Percentiles rank a stretch among this genome's conserved stretches.
These are phyloP conservation scores for Andrena haemorrhoa DNA, from an alignment of 2,888 invertebrate species.

Conservation along the genomic window DNA sequence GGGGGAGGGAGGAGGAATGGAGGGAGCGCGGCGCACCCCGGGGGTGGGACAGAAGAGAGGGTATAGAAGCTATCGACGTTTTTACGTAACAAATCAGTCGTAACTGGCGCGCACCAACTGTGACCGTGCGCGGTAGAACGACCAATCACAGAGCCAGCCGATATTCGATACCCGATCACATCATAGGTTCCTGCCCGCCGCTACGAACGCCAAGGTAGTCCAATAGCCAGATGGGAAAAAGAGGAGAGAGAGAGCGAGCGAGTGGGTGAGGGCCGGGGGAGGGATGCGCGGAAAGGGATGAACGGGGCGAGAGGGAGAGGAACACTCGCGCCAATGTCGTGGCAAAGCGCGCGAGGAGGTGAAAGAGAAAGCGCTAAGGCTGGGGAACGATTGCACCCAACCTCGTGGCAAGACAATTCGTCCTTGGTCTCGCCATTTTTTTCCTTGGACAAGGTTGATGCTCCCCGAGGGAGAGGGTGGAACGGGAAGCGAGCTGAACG, in stretches of 20 bases:
- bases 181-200: constrained; percentile 82
- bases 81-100: constrained; percentile 85
- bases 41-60: constrained; percentile 75
- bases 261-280: constrained; percentile 48
- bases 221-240: constrained; percentile 84
- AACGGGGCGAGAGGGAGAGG: constrained; percentile 59
- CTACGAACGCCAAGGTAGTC: constrained; percentile 80
- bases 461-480: not conserved
- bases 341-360: constrained; percentile 63
- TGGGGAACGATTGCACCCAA: constrained; percentile 67
- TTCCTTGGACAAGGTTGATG: constrained; percentile 49
- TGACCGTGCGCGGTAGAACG: constrained; percentile 82
- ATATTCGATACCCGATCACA: constrained; percentile 85
- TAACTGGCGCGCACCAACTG: constrained; percentile 81
- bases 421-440: constrained; percentile 77
- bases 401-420: constrained; percentile 74
- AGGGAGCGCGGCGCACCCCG: constrained; percentile 66
- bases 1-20: constrained; percentile 56
- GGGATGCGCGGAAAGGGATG: constrained; percentile 65
- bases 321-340: constrained; percentile 71
- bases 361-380: constrained; percentile 65
- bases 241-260: constrained; percentile 67
- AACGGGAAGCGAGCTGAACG: not conserved
- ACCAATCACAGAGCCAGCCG: constrained; percentile 84
- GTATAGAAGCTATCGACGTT: constrained; percentile 85